These are phyloP conservation scores for Ornithorhynchus anatinus DNA, from an alignment of 2,113 vertebrate species.

Conservation along the genomic window DNA sequence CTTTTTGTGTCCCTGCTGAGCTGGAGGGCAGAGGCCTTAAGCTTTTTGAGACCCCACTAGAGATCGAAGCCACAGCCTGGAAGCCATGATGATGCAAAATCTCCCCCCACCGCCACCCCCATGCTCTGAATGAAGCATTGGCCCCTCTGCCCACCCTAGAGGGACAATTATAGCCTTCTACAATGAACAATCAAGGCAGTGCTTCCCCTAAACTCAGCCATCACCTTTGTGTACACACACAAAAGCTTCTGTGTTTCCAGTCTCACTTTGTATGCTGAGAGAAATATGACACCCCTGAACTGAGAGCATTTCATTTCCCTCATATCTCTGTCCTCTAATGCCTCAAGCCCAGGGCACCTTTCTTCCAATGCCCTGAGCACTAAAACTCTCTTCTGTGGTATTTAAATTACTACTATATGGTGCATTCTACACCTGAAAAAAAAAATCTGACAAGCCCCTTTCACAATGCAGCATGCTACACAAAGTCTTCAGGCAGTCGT, in stretches of 20 bases:
- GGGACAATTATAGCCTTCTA: not conserved
- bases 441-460: constrained; percentile 30
- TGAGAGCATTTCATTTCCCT: not conserved
- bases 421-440: constrained; percentile 41
- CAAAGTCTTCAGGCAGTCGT: constrained; percentile 38
- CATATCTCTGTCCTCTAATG: not conserved
- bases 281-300: not conserved
- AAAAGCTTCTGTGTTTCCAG: rapidly evolving
- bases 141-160: rapidly evolving
- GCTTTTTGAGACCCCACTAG: not conserved
- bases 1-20: too few species aligned
- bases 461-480: constrained; percentile 20
- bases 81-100: too few species aligned
- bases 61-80: too few species aligned
- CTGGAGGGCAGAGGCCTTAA: too few species aligned
- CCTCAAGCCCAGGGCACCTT: not conserved
- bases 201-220: not conserved
- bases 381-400: constrained; percentile 23
- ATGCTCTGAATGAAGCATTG: not conserved
- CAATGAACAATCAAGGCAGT: not conserved
- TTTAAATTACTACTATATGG: constrained; percentile 31
- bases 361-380: not conserved
- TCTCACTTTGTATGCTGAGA: not conserved
- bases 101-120: rapidly evolving
- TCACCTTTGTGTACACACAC: not conserved